Percentiles rank a stretch among this genome's conserved stretches.
These are phyloP conservation scores for Rhizoglyphus robini DNA, from an alignment of 1,140 invertebrate species.

Conservation along the genomic window DNA sequence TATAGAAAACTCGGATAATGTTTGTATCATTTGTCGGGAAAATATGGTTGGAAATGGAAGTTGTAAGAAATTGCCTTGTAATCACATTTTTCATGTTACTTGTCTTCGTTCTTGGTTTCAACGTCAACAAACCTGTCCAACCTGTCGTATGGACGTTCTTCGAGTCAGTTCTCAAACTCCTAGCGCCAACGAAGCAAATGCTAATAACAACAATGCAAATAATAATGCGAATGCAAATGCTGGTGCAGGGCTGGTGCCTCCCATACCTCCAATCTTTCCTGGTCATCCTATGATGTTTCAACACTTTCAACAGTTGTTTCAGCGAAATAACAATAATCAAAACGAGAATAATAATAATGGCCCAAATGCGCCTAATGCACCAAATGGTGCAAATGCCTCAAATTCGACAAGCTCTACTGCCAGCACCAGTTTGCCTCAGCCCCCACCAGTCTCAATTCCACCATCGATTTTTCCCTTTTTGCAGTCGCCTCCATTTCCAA, in stretches of 20 bases:
- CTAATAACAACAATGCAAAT: slow-evolving; percentile 22
- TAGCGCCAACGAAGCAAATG: slow-evolving; percentile 17
- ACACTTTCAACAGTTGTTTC: slow-evolving; percentile 17
- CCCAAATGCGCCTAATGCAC: not conserved
- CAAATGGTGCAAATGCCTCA: slow-evolving; percentile 4
- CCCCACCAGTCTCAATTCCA: slow-evolving; percentile 21
- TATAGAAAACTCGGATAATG: slow-evolving; percentile 82
- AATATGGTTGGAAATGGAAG: slow-evolving; percentile 54
- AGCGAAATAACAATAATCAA: slow-evolving; percentile 13
- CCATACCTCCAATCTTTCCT: not conserved
- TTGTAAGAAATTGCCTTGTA: slow-evolving; percentile 95
- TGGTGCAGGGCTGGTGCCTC: not conserved
- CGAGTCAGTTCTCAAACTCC: slow-evolving; percentile 31
- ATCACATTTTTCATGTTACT: slow-evolving; percentile 96
- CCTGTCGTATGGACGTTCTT: slow-evolving; percentile 89
- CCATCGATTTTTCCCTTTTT: slow-evolving; percentile 26
- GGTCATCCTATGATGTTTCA: not conserved
- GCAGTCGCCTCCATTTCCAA: slow-evolving; percentile 39
- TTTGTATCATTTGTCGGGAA: slow-evolving; percentile 97
- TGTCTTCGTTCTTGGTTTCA: slow-evolving; percentile 99
- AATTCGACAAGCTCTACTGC: slow-evolving; percentile 1
- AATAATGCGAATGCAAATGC: not conserved
- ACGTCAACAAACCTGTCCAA: slow-evolving; percentile 97
- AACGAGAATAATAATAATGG: slow-evolving; percentile 16
- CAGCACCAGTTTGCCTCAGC: slow-evolving; percentile 21